Base-by-base conservation (phyloP, 2,797 vertebrate species). In the Garrulus glandarius region DNA sequence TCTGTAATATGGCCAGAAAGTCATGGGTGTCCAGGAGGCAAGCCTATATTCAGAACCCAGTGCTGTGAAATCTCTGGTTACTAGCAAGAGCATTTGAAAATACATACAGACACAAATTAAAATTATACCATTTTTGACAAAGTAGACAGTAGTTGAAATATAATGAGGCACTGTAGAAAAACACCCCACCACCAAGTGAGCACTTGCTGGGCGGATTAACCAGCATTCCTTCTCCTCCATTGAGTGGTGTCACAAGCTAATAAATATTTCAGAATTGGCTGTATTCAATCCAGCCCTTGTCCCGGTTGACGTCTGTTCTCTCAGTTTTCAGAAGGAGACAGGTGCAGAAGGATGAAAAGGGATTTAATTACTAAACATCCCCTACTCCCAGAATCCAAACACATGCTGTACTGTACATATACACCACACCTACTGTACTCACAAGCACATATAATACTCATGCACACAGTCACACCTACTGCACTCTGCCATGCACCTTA, bases 221-320 rank as follows among this genome's bases (percentile, higher is more conserved):
- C 98, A 98, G 98, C 98, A 98, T 99, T 98, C 98, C 98, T 98
- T 97, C 97, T 98, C 97, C 98, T 98, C 98, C 98, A 98, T 98
- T 98, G 98, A 98, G 98, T 97, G 98, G 98, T 99, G 98, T 99
- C 98, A 98, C 98, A 98, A 98, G 98, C 98, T 99, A 98, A 99
- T 99, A 99, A 99, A 99, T 99, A 99, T 99, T 99, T 99, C 98
- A 99, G 98, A 98, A 98, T 98, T 98, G 99, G 98, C 98, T 99
- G 98, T 98, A 98, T 98, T 99, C 98, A 98, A 98, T 98, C 97
- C 98, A 98, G 97, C 98, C 98, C 98, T 98, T 98, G 98, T 99
- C 98, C 98, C 97, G 98, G 98, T 98, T 98, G 98, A 98, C 98
- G 98, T 99, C 99, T 99, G 99, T 98, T 99, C 98, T 98, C 98